Conservation (phyloP, 2,888 invertebrate genomes). For the Leptinotarsa haldemani region DNA sequence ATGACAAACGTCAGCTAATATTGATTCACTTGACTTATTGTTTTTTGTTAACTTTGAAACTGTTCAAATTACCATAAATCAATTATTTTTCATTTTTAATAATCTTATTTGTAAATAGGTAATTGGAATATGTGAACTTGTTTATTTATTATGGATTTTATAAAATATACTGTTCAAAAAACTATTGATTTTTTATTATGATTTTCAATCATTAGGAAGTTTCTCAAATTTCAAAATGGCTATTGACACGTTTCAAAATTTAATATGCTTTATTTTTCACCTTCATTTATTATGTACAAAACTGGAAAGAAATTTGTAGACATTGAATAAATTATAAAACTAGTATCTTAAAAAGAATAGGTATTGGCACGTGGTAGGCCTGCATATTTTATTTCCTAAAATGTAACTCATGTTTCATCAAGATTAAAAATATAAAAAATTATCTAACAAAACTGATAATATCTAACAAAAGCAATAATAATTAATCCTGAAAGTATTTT, state of each 20-base stretch:
- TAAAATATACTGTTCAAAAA: slow-evolving; percentile 30
- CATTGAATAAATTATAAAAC: slow-evolving; percentile 44
- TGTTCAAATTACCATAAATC: not conserved
- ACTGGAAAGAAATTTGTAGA: slow-evolving; percentile 33
- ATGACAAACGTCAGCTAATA: no score
- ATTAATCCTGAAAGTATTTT: not conserved
- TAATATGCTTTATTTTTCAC: slow-evolving; percentile 2
- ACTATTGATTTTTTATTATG: not conserved
- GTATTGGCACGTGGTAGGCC: slow-evolving; percentile 58
- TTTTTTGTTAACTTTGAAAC: no score
- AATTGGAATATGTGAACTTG: not conserved
- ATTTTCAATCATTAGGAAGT: no score
- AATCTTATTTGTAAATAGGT: not conserved
- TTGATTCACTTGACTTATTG: no score
- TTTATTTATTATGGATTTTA: slow-evolving; percentile 31
- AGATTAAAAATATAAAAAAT: slow-evolving; percentile 22
- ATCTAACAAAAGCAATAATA: slow-evolving; percentile 14
- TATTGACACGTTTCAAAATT: not conserved
- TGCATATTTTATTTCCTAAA: slow-evolving; percentile 46
- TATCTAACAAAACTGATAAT: slow-evolving; percentile 31
- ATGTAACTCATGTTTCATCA: not conserved
- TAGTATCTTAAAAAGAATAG: slow-evolving; percentile 38
- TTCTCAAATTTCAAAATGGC: no score
- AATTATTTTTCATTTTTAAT: not conserved
- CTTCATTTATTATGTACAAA: slow-evolving; percentile 42